phyloP scores from a whole-genome alignment of 2,113 vertebrate species.

The Sisor rabdophorus region DNA sequence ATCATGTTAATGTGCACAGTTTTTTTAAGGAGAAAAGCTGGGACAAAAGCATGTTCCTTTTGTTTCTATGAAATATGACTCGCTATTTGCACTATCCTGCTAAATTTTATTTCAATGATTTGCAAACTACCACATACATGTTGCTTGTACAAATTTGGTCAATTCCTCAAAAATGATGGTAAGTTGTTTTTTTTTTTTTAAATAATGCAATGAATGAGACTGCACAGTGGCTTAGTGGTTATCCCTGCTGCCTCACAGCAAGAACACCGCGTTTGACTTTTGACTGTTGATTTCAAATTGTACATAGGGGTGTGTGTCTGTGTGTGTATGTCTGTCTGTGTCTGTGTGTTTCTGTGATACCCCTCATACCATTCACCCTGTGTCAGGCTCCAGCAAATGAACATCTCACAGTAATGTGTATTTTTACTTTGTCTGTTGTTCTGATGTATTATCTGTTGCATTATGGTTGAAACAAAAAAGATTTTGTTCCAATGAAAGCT shows the following conservation, averaged over 20 bases:
- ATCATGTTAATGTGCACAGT: neutral
- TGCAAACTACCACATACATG: neutral
- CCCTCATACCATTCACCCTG: too few relatives aligned
- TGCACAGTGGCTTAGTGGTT: too few relatives aligned
- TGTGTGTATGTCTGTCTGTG: too few relatives aligned
- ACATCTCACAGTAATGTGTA: neutral
- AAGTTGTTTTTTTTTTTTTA: neutral
- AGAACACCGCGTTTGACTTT: too few relatives aligned
- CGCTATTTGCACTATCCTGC: neutral
- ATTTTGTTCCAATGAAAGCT: neutral
- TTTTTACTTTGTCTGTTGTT: neutral
- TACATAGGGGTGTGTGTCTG: too few relatives aligned
- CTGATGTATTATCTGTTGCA: neutral
- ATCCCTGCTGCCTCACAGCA: too few relatives aligned
- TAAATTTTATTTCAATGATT: neutral
- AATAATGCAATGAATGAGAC: too few relatives aligned
- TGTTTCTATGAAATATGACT: neutral
- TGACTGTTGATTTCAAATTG: too few relatives aligned
- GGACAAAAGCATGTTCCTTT: neutral
- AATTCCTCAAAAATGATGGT: neutral
- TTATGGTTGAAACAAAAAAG: neutral
- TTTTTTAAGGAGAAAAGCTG: neutral
- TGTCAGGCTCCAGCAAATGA: too few relatives aligned
- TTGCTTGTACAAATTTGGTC: neutral
- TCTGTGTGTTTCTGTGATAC: too few relatives aligned